phyloP scores from a whole-genome alignment of 2,113 vertebrate species.

The Brachionichthys hirsutus region DNA sequence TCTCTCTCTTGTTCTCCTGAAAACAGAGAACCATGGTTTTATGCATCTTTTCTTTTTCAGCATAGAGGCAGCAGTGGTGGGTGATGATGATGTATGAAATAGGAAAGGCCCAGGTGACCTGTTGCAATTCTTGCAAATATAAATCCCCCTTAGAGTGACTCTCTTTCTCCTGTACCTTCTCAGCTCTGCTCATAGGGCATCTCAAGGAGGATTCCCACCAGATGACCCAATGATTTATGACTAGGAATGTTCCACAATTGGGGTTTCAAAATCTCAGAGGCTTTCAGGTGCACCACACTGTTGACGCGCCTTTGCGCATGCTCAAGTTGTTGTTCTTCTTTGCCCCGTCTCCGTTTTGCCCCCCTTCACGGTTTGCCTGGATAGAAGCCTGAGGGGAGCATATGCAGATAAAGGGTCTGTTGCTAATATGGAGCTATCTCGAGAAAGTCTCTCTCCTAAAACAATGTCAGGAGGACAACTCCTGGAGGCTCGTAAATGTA shows the following conservation, averaged over 20 bases:
- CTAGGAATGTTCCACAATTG: conserved; percentile 54
- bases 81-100: conserved; percentile 39
- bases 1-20: conserved; percentile 58
- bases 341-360: conserved; percentile 26
- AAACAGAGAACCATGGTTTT: conserved; percentile 61
- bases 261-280: conserved; percentile 61
- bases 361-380: conserved; percentile 43
- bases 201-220: conserved; percentile 56
- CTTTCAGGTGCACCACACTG: conserved; percentile 60
- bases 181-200: conserved; percentile 37
- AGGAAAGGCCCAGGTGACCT: conserved; percentile 59
- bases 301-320: conserved; percentile 37
- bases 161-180: conserved; percentile 53
- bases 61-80: conserved; percentile 20
- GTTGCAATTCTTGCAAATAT: conserved; percentile 55
- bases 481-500: conserved; percentile 54
- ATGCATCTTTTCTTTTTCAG: conserved; percentile 52
- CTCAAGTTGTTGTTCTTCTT: background rate
- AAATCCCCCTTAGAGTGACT: conserved; percentile 61
- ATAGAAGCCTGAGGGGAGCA: conserved; percentile 37
- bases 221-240: conserved; percentile 61
- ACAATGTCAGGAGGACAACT: conserved; percentile 45
- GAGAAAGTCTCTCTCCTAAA: conserved; percentile 33
- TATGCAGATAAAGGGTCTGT: conserved; percentile 46
- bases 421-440: conserved; percentile 48